phyloP scores from a whole-genome alignment of 2,888 invertebrate species.

The Bembecia ichneumoniformis region DNA sequence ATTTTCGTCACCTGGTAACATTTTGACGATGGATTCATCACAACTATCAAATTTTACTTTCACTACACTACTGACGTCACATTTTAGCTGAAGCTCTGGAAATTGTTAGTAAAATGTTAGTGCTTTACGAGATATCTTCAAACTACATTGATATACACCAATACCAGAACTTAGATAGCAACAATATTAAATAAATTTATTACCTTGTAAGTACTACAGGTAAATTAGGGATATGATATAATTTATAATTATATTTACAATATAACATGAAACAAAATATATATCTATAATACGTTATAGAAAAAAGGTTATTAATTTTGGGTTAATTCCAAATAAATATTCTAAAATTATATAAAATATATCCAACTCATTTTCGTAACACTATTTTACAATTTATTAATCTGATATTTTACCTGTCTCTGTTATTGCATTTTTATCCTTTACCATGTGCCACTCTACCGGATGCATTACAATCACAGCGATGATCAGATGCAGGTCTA shows the following conservation, averaged over 20 bases:
- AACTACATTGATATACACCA: no score
- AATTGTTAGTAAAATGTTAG: constrained; percentile 7
- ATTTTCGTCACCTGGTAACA: constrained; percentile 48
- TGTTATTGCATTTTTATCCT: constrained; percentile 6
- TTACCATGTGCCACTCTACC: constrained; percentile 78
- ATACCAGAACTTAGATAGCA: no score
- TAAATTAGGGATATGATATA: no score
- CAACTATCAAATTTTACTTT: constrained; percentile 27
- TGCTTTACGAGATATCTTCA: background rate
- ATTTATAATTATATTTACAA: no score
- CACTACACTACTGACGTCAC: constrained; percentile 30
- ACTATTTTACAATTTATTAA: no score
- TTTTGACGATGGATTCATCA: constrained; percentile 49
- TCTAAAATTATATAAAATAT: constrained; percentile 19
- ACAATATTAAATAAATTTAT: no score
- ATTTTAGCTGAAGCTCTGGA: constrained; percentile 31
- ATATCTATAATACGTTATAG: no score
- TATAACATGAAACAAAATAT: no score
- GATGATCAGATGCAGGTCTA: constrained; percentile 77
- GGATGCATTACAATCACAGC: constrained; percentile 83
- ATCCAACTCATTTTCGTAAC: no score
- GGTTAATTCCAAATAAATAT: background rate
- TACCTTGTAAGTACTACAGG: no score
- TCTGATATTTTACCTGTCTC: background rate
- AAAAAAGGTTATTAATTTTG: no score